Evolutionary conservation across 2,888 invertebrate genomes (phyloP), one percentile per base, ranked within the genome.

Genomic region (Calephelis perditalis): DNA sequence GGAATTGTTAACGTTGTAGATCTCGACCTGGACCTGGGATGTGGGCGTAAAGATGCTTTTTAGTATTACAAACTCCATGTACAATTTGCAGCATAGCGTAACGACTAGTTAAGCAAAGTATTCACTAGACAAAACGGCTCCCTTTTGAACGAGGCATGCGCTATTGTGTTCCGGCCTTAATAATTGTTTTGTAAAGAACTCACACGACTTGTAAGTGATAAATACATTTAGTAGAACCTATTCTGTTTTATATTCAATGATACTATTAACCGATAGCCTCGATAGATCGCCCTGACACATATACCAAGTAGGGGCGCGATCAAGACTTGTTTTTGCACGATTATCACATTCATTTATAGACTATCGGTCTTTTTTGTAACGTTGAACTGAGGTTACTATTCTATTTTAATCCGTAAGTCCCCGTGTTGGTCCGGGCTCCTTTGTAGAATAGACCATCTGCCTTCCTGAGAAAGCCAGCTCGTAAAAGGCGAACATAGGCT

Each of bases 281-380:
- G 75, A 62, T 61, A 63, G 68, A 70, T 75, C 66, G 70, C 83
- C 83, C 65, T 86, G 85, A 84, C 85, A 85, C 71, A 79, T 78
- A 74, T 80, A 76, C 78, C 78, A 67, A 72, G 72, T 79, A 81
- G 71, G 76, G 78, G 58, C 69, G 67, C 63, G 67, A 68, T 55
- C 36, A 44, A 59, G 36, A 46, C 46, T 57, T 43, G 56, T 47
- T 15, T 35, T 45, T 12, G 5, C 12, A 47, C 47, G 8, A 63
- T 66, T 68, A 54, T 65, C 61, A 70, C 61, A 64, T 63, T 61
- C 62, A 65, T 62, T 65, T 65, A 35, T 35, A 54, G 36, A 12
- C 15, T 52, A 52, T 26, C 12, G 35, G 7, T 11, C 54, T 10
- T 35, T 10, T 54, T 35, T 9, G 26, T 40, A 40, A 40, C 40